phyloP scores from a whole-genome alignment of 2,797 vertebrate species.

The Channa striata region DNA sequence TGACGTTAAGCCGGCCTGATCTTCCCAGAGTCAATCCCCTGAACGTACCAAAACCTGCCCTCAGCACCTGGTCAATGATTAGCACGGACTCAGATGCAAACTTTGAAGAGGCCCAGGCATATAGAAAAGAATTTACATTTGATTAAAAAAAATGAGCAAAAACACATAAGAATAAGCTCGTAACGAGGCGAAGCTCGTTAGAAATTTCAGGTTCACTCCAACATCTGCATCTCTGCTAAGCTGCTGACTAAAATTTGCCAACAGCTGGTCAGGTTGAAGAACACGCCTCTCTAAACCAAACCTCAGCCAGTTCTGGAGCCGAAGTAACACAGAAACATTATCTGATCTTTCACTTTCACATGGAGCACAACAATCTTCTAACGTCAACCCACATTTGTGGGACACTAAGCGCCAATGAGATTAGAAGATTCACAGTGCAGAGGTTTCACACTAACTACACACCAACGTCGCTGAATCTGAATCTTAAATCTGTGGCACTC shows the following conservation, averaged over 20 bases:
- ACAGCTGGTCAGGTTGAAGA: neutral
- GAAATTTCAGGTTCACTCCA: neutral
- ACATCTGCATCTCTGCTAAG: neutral
- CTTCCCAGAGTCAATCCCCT: conserved; percentile 49
- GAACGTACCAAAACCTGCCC: conserved; percentile 31
- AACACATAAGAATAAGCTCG: too few species aligned
- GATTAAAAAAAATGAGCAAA: too few species aligned
- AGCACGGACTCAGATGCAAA: conserved; percentile 11
- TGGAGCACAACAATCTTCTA: neutral
- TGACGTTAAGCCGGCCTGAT: conserved; percentile 58
- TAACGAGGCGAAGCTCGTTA: too few species aligned
- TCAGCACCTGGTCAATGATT: conserved; percentile 56
- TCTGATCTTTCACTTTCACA: neutral
- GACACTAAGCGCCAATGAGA: neutral
- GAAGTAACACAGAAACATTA: neutral
- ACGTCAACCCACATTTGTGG: neutral
- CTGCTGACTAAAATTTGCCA: neutral
- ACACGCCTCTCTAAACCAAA: neutral
- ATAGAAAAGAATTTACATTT: too few species aligned
- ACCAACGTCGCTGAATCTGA: too few species aligned
- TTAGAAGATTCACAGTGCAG: neutral
- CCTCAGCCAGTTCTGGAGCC: neutral
- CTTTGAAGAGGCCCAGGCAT: neutral
- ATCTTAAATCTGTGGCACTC: too few species aligned
- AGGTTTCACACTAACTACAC: neutral